These are phyloP conservation scores for Atherinomorus stipes DNA, from an alignment of 2,113 vertebrate genomes.

Conservation along the genomic window DNA sequence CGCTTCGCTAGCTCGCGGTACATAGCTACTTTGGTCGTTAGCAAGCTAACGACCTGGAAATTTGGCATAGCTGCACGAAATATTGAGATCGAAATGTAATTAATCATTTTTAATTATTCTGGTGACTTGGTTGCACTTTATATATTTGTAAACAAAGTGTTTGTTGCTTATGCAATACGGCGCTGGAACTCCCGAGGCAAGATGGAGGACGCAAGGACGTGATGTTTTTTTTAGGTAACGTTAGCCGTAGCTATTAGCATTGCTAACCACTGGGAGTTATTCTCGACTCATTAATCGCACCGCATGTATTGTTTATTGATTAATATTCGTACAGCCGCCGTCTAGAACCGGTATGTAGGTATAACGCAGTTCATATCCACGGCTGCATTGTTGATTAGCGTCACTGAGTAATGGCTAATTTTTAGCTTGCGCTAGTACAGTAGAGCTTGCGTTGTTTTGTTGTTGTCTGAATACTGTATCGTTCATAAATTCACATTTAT, in stretches of 20 bases:
- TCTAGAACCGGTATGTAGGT: background rate
- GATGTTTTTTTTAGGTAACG: slow-evolving; percentile 80
- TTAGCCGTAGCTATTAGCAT: slow-evolving; percentile 74
- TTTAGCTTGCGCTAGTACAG: slow-evolving; percentile 74
- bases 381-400: slow-evolving; percentile 1
- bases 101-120: background rate
- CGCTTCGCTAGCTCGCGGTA: slow-evolving; percentile 71
- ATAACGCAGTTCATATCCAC: background rate
- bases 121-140: slow-evolving; percentile 55
- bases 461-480: slow-evolving; percentile 51
- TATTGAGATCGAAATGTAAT: background rate
- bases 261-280: slow-evolving; percentile 55
- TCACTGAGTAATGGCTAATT: slow-evolving; percentile 49
- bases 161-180: slow-evolving; percentile 81
- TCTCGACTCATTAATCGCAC: background rate
- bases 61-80: slow-evolving; percentile 35
- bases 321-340: background rate
- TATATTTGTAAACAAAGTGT: slow-evolving; percentile 81
- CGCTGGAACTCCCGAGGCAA: slow-evolving; percentile 81
- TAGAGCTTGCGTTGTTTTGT: slow-evolving; percentile 77
- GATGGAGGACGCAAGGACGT: slow-evolving; percentile 85
- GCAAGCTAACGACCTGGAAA: slow-evolving; percentile 58
- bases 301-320: background rate
- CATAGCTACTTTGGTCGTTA: slow-evolving; percentile 66
- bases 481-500: background rate